Evolutionary conservation across 2,797 vertebrate species (phyloP).

Genomic region (Eupleurogrammus muticus): DNA sequence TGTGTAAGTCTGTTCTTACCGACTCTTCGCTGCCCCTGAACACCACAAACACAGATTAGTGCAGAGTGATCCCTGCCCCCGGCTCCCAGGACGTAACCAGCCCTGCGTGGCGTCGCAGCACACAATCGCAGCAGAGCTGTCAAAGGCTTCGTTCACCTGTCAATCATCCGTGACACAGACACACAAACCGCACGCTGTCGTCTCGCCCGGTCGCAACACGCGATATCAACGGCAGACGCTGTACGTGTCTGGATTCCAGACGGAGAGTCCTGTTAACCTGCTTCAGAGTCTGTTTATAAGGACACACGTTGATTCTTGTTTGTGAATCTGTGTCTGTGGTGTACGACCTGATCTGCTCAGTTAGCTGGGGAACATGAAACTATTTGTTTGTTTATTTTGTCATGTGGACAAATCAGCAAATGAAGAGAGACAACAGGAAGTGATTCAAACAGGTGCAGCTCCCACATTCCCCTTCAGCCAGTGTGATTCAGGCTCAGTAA

Average conservation of each 20-base stretch:
- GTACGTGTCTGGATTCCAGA: not conserved
- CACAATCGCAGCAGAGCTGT: conserved; percentile 58
- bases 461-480: too few relatives aligned
- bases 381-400: too few relatives aligned
- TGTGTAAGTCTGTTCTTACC: conserved; percentile 23
- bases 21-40: conserved; percentile 37
- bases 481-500: too few relatives aligned
- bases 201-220: conserved; percentile 7
- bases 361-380: too few relatives aligned
- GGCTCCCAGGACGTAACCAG: conserved; percentile 14
- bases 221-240: not conserved
- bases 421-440: too few relatives aligned
- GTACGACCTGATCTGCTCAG: too few relatives aligned
- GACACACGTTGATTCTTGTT: not conserved
- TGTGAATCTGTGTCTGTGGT: too few relatives aligned
- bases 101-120: conserved; percentile 47
- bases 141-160: conserved; percentile 36
- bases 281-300: not conserved
- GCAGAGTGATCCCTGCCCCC: conserved; percentile 51
- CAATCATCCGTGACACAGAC: conserved; percentile 52
- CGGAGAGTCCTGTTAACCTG: not conserved
- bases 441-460: too few relatives aligned
- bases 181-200: not conserved
- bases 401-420: too few relatives aligned
- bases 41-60: conserved; percentile 57